Evolutionary conservation across 2,113 vertebrate species (phyloP), one percentile per base, ranked within the genome.

Genomic region (Trogon surrucura): DNA sequence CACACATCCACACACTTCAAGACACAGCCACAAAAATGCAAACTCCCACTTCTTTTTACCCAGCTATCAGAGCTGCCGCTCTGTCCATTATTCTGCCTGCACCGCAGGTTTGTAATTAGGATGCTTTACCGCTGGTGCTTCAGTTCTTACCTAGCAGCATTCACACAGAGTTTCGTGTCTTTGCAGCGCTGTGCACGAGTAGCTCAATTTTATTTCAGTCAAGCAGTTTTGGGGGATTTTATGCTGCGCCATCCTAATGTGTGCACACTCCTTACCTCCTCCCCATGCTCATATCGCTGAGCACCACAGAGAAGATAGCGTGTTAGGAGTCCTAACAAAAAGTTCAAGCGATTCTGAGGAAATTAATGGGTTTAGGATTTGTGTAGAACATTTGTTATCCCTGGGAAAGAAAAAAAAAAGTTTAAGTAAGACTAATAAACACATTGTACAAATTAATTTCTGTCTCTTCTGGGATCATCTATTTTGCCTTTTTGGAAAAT

Each of bases 121-220:
- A 95, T 47, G 92, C 90, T 93, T 92, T 88, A 92, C 88, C 94
- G 60, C 82, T 72, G 80, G 73, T 53, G 82, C 83, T 83, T 92
- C 80, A 91, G 75, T 95, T 92, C 91, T 90, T 87, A 86, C 89
- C 94, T 87, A 67, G 89, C 93, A 60, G 73, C 73, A 58, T 56
- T 96, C 95, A 80, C 79, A 73, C 58, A 23, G 75, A 94, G 87
- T 69, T 89, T 85, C 88, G 57, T 85, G 96, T 67, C 74, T 95
- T 72, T 56, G 87, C 69, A 53, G 85, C 80, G 29, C 75, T 94
- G 71, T 65, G 67, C 65, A 64, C 58, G 51, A 95, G 60, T 62
- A 95, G 91, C 72, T 95, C 66, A 17, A 75, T 97, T 95, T 95
- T 89, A 79, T 94, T 95, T 96, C 71, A 75, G 92, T 91, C 92